These are phyloP conservation scores for Perca fluviatilis DNA, from an alignment of 2,113 vertebrate species.

Conservation along the genomic window DNA sequence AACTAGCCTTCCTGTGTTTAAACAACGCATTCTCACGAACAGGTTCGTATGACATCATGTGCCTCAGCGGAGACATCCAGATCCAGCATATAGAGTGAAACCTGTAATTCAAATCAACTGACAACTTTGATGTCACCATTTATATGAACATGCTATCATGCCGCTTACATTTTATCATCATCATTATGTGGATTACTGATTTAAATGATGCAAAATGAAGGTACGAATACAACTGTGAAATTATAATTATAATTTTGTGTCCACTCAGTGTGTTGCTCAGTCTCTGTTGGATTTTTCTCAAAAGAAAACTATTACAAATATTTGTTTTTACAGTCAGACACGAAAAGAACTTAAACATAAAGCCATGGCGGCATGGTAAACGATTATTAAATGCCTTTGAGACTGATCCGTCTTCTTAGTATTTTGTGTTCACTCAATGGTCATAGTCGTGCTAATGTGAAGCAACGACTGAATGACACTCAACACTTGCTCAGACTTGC, in stretches of 20 bases:
- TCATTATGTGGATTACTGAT: not conserved
- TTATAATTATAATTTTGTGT: not conserved
- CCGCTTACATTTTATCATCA: not conserved
- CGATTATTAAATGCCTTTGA: not conserved
- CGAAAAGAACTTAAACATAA: not conserved
- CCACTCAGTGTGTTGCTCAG: not conserved
- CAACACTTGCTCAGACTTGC: conserved; percentile 58
- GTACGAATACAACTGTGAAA: not conserved
- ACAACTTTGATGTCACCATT: conserved; percentile 15
- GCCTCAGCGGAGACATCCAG: not conserved
- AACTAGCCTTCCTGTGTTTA: conserved; percentile 5
- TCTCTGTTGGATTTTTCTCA: not conserved
- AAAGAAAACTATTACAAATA: not conserved
- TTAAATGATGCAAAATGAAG: conserved; percentile 3
- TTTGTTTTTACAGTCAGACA: not conserved
- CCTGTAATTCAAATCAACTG: conserved; percentile 32
- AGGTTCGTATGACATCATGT: no score
- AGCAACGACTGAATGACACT: not conserved
- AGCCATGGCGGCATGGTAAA: not conserved
- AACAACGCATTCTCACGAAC: not conserved
- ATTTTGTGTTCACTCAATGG: not conserved
- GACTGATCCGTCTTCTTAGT: not conserved
- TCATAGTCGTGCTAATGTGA: not conserved
- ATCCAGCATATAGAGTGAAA: conserved; percentile 10
- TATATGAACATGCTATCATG: conserved; percentile 5